Base-by-base conservation (phyloP, 1,140 invertebrate genomes). In the Phortica variegata region DNA sequence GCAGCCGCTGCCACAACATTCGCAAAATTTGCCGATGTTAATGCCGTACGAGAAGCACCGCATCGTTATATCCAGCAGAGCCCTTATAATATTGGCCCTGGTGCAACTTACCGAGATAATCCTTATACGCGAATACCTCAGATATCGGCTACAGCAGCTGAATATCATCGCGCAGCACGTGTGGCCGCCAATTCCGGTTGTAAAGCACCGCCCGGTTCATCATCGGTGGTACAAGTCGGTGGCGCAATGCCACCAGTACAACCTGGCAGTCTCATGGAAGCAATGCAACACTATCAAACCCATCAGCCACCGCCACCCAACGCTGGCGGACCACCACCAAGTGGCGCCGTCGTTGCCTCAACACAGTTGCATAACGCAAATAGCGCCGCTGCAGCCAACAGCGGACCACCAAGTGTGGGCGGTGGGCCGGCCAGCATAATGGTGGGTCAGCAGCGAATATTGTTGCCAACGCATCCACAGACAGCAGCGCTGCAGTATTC, bases 91-190 rank as follows among this genome's bases (percentile, higher is more conserved):
- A 54, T 54, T 37, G 53, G 54, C 3, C 46, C 66, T 31, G 68
- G 56, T 53, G 50, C 56, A 43, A 63, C 54, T 34, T 76, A 73
- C 43, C 63, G 73, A 9, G 73, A 75, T 21, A 71, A 42, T 42
- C 66, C 58, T 16, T 75, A 75, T 38, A 61, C 69, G 39, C 65
- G 73, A 15, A 65, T 70, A 65, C 58, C 61, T 49, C 63, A 72
- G 34, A 37, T 72, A 42, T 61, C 58, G 42, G 53, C 50, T 3
- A 37, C 53, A 7, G 59, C 49, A 3, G 50, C 61, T 12, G 72
- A 74, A 2, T 71, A 60, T 41, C 70, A 61, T 34, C 53, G 66
- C 12, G 54, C 61, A 8, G 52, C 59, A 33, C 41, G 56, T 2
- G 58, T 53, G 52, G 49, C 54, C 15, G 42, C 46, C 32, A 37